These are phyloP conservation scores for Lasioglossum oenotherae DNA, from an alignment of 2,888 invertebrate genomes.

Conservation along the genomic window DNA sequence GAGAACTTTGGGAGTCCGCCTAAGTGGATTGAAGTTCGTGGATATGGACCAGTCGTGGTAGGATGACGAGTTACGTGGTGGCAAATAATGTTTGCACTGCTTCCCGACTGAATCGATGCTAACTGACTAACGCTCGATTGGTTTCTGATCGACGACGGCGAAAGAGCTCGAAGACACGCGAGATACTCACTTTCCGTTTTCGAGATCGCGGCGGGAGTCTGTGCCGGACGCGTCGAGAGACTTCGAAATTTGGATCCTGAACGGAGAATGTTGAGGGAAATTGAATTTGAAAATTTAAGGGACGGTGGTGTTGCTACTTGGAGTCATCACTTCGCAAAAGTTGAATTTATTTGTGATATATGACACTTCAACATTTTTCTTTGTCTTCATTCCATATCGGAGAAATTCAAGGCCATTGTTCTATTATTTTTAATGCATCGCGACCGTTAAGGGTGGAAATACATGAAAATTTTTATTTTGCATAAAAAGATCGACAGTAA, in stretches of 20 bases:
- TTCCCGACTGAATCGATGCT: conserved; percentile 69
- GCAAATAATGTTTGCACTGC: conserved; percentile 73
- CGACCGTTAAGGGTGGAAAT: background rate
- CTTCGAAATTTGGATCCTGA: background rate
- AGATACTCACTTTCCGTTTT: background rate
- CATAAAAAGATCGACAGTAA: too few species aligned
- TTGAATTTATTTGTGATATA: background rate
- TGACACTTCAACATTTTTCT: background rate
- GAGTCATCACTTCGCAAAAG: background rate
- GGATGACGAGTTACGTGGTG: conserved; percentile 72
- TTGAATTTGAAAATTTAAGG: background rate
- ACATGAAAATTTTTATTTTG: background rate
- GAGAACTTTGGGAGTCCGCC: conserved; percentile 78
- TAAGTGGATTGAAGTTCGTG: conserved; percentile 81
- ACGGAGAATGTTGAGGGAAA: background rate
- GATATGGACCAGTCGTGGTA: conserved; percentile 71
- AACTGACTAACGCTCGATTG: conserved; percentile 70
- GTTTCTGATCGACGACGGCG: conserved; percentile 56
- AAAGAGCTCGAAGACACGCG: conserved; percentile 15
- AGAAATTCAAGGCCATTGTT: background rate
- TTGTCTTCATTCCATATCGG: background rate
- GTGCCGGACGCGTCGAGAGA: background rate
- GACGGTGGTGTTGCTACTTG: background rate
- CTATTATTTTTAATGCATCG: background rate
- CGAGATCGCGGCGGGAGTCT: background rate